Conservation (phyloP, 92 coral and sea anemone species). For the Isaurus tuberculatus region DNA sequence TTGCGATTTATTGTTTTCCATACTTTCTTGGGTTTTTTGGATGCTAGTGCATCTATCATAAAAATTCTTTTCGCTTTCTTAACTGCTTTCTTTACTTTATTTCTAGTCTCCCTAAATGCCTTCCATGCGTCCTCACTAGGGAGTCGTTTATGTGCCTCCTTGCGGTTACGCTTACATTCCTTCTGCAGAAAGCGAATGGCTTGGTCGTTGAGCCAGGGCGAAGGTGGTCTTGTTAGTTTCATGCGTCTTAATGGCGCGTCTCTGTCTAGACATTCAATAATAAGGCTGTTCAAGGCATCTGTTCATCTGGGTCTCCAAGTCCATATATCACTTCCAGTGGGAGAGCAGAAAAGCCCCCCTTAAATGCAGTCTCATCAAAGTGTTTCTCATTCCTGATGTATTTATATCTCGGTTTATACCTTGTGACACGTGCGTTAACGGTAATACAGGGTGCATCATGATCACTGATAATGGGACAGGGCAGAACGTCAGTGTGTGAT, state of each 20-base stretch:
- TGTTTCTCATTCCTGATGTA: not conserved
- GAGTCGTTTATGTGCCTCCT: constrained; percentile 17
- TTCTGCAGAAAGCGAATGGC: not conserved
- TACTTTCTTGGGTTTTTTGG: constrained; percentile 10
- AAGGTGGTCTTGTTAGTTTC: not conserved
- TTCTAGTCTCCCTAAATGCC: not conserved
- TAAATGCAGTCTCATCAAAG: constrained; percentile 18
- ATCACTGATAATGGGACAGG: not conserved
- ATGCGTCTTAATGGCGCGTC: constrained; percentile 18
- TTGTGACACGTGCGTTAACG: not conserved
- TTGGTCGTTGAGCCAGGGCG: not conserved
- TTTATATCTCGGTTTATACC: not conserved
- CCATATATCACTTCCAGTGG: constrained; percentile 24
- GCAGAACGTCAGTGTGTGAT: constrained; percentile 2
- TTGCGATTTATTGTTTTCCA: constrained; percentile 20
- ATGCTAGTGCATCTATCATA: constrained; percentile 18
- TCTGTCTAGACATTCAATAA: not conserved
- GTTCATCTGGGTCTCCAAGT: constrained; percentile 25
- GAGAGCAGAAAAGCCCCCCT: constrained; percentile 20
- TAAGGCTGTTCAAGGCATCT: constrained; percentile 5
- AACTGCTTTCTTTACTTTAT: not conserved
- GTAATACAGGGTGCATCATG: not conserved
- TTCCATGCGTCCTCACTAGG: not conserved
- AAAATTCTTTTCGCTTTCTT: constrained; percentile 12
- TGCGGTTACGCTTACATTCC: not conserved